Percentiles rank a stretch among this genome's conserved stretches.
Evolutionary conservation across 2,113 vertebrate species (phyloP).

Genomic region (Maccullochella peelii): DNA sequence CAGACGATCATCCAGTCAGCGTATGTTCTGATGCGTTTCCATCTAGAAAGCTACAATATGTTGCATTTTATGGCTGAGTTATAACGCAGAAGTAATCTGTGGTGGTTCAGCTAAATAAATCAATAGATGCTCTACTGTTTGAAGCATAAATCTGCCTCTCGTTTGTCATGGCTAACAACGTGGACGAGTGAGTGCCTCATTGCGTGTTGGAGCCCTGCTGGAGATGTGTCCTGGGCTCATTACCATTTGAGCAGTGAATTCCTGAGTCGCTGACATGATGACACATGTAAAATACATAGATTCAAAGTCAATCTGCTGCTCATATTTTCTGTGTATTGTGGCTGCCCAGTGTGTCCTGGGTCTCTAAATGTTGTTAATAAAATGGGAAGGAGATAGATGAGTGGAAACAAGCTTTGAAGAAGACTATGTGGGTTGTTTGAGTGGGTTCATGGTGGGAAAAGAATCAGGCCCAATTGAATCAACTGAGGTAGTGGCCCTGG

Average conservation of each 20-base stretch:
- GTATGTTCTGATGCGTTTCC: slow-evolving; percentile 20
- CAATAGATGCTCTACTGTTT: slow-evolving; percentile 59
- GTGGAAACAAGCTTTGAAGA: slow-evolving; percentile 40
- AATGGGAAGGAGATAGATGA: slow-evolving; percentile 27
- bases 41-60: slow-evolving; percentile 47
- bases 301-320: slow-evolving; percentile 60
- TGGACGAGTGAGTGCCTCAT: slow-evolving; percentile 6
- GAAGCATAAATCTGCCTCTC: slow-evolving; percentile 62
- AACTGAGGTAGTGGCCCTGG: slow-evolving; percentile 55
- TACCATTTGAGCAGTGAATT: slow-evolving; percentile 65
- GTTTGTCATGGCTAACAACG: slow-evolving; percentile 62
- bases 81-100: slow-evolving; percentile 47
- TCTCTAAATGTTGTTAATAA: slow-evolving; percentile 29
- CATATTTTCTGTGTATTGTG: slow-evolving; percentile 18
- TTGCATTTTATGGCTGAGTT: slow-evolving; percentile 41
- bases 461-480: slow-evolving; percentile 60
- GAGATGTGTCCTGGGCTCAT: slow-evolving; percentile 61
- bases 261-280: slow-evolving; percentile 67
- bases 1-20: neutral
- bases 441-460: slow-evolving; percentile 53
- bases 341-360: neutral
- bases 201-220: slow-evolving; percentile 34
- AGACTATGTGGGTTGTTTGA: slow-evolving; percentile 36
- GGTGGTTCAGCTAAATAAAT: slow-evolving; percentile 66
- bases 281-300: slow-evolving; percentile 70